Evolutionary conservation across 2,113 vertebrate species (phyloP), one percentile per base, ranked within the genome.

Genomic region (Plectropomus leopardus): DNA sequence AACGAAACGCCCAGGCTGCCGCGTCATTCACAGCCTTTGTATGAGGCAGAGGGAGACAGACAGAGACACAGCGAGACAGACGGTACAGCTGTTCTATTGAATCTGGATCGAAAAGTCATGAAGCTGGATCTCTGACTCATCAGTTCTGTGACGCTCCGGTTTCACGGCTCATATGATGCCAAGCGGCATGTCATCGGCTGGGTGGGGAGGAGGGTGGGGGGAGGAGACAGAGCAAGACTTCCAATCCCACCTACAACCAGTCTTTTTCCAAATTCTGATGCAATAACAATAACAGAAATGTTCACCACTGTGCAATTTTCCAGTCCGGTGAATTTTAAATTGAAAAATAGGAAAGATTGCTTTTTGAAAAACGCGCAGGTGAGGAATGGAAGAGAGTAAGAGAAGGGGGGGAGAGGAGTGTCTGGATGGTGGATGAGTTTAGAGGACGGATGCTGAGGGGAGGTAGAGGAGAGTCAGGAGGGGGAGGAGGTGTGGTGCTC

Each of bases 71-170:
- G 40, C 59, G 9, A 78, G 82, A 76, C 69, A 85, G 84, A 89
- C 82, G 36, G 76, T 88, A 89, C 93, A 93, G 91, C 92, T 91
- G 91, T 88, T 92, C 84, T 82, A 88, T 93, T 93, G 92, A 90
- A 92, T 91, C 86, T 55, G 76, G 80, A 87, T 90, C 60, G 91
- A 95, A 93, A 92, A 90, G 88, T 92, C 88, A 86, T 90, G 91
- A 92, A 92, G 90, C 88, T 73, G 88, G 84, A 88, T 83, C 83
- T 93, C 92, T 95, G 94, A 94, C 89, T 95, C 94, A 94, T 94
- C 93, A 94, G 82, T 94, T 93, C 92, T 93, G 84, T 85, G 89
- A 87, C 82, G 87, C 87, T 88, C 75, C 8, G 24, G 86, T 83
- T 91, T 86, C 86, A 85, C 24, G 34, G 86, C 90, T 90, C 88